Conservation (phyloP, 2,888 invertebrate genomes). For the Clistopyga incitator region DNA sequence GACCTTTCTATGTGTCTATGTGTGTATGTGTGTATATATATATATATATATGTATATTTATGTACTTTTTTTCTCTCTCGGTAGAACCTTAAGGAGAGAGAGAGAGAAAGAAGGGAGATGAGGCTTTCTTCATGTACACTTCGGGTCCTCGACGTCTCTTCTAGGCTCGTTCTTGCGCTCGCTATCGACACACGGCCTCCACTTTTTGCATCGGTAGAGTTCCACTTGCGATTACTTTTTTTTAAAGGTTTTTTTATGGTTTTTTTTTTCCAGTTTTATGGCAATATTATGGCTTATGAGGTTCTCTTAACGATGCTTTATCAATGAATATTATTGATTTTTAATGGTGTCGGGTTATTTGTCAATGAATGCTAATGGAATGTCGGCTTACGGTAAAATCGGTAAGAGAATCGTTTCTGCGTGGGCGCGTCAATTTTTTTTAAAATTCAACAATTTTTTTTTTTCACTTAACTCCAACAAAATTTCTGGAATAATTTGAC, state of each 20-base stretch:
- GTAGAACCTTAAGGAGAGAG: conserved; percentile 10
- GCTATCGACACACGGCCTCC: conserved; percentile 33
- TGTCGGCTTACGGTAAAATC: background rate
- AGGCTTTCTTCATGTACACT: conserved; percentile 5
- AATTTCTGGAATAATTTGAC: no score
- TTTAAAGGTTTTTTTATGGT: no score
- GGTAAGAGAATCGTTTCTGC: background rate
- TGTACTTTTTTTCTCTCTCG: conserved; percentile 20
- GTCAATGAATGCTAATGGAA: background rate
- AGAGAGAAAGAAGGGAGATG: no score
- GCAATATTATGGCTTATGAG: conserved; percentile 7
- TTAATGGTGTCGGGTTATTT: background rate
- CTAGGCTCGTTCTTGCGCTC: conserved; percentile 33
- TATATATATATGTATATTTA: no score
- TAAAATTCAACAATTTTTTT: no score
- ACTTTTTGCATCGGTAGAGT: background rate
- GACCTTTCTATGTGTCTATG: conserved; percentile 52
- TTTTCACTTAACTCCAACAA: no score
- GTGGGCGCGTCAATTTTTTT: no score
- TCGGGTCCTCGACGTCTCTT: conserved; percentile 14
- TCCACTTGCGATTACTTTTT: no score
- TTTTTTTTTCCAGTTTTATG: no score
- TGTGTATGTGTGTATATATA: no score
- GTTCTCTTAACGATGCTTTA: background rate
- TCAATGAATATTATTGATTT: conserved; percentile 19